Base-by-base conservation (phyloP, 2,888 invertebrate genomes). In the Thereva unica region DNA sequence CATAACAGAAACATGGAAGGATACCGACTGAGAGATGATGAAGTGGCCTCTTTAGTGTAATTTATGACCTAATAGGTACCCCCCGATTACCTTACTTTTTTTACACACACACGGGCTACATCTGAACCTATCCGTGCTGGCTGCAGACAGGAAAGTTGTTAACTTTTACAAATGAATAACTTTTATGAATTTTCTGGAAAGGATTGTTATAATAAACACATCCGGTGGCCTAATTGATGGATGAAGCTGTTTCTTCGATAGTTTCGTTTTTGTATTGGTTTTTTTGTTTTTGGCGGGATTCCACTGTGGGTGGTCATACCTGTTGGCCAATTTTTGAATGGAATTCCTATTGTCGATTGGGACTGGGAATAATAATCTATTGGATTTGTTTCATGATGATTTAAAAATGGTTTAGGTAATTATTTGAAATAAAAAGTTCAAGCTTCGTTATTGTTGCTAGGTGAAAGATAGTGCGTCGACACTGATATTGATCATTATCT, bases 181-280 rank as follows among this genome's bases (percentile, higher is more conserved):
- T 65, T 65, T 65, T 65, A 56, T 56, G 64, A 64, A 55, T 55
- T 64, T 64, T 64, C 64, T 64, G 64, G 55, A 64, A 64, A 55
- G 65, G 65, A 65, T 56, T 65, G 65, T 65, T 56, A 65, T 56
- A 65, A 65, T 65, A 56, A 65, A 65, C 65, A 65, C 65, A 65
- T 65, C 65, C 65, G 65, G 65, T 55, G 65, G 65, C 65, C 65
- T 65, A 65, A 65, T 65, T 65, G 65, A 65, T 65, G 65, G 42
- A 64, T 55, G 64, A 64, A 35, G 59, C 37, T 59, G 47, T 54
- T n/a, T 54, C 50, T 49, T 23, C 23, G 23, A 23, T 23, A 23
- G 23, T 23, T 23, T 23, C 23, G 23, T 23, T 23, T 23, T 23
- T n/a, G 23, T 23, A 23, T 23, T 23, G 23, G 23, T 23, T 23